Evolutionary conservation across 2,888 invertebrate genomes (phyloP).

Genomic region (Cosmopolites sordidus): DNA sequence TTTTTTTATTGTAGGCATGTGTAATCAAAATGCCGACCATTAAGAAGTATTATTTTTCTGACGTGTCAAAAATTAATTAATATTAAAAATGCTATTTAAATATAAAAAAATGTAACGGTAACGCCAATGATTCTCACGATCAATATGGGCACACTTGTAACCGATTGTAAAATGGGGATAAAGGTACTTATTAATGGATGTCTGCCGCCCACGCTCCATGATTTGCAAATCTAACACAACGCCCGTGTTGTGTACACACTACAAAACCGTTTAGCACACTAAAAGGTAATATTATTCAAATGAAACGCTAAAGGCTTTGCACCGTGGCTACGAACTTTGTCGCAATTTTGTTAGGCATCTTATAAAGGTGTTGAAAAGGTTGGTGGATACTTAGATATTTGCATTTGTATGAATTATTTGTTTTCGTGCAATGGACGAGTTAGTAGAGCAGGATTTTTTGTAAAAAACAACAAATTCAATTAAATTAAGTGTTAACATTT

Average conservation of each 20-base stretch:
- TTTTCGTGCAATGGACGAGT: background rate
- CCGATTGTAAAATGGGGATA: slow-evolving; percentile 28
- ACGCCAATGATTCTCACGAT: slow-evolving; percentile 27
- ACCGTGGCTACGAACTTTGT: background rate
- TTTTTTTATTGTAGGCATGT: no score
- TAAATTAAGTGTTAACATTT: no score
- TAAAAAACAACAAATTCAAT: no score
- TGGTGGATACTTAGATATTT: background rate
- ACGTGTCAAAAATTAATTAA: no score
- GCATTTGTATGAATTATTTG: background rate
- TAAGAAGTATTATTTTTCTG: no score
- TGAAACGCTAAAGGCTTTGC: slow-evolving; percentile 2
- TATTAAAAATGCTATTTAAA: no score
- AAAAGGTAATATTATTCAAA: slow-evolving; percentile 28
- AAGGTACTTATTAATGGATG: slow-evolving; percentile 31
- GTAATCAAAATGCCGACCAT: no score
- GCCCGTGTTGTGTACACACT: slow-evolving; percentile 25
- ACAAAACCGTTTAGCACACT: slow-evolving; percentile 25
- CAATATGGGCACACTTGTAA: slow-evolving; percentile 30
- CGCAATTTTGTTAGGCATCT: background rate
- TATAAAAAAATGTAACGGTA: no score
- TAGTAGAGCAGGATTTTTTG: no score
- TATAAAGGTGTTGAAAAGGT: background rate
- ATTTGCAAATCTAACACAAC: slow-evolving; percentile 32
- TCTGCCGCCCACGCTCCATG: slow-evolving; percentile 31